Conservation (phyloP, 2,797 vertebrate genomes). For the Rhinogobio ventralis region DNA sequence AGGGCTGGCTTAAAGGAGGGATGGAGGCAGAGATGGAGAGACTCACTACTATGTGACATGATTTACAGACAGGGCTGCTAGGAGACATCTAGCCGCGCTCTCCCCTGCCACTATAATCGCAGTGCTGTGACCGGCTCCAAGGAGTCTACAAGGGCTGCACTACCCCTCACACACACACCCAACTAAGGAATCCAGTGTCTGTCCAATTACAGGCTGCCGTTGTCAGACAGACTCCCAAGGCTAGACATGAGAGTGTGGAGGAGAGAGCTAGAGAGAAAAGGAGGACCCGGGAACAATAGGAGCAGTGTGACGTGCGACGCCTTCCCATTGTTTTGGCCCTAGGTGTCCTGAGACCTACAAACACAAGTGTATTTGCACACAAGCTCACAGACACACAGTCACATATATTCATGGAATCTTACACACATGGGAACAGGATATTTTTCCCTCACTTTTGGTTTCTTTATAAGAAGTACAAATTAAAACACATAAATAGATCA, state of each 20-base stretch:
- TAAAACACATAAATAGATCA: neutral
- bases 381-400: conserved; percentile 35
- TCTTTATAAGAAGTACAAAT: neutral
- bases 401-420: conserved; percentile 18
- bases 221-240: conserved; percentile 54
- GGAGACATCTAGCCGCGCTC: conserved; percentile 73
- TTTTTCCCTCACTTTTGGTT: neutral
- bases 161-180: conserved; percentile 52
- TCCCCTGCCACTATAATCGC: conserved; percentile 76
- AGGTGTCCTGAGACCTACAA: conserved; percentile 48
- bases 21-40: conserved; percentile 63
- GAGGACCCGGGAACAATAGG: conserved; percentile 67
- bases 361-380: conserved; percentile 54
- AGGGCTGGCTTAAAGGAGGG: conserved; percentile 44
- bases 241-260: conserved; percentile 40
- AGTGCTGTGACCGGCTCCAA: conserved; percentile 74
- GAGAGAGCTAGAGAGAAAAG: conserved; percentile 42
- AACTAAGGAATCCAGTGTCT: conserved; percentile 59
- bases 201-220: conserved; percentile 52
- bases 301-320: conserved; percentile 69
- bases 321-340: conserved; percentile 56
- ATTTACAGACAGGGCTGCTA: conserved; percentile 75
- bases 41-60: conserved; percentile 68
- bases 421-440: conserved; percentile 1
- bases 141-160: conserved; percentile 72